Base-by-base conservation (phyloP, 2,888 invertebrate genomes). In the Keiferia lycopersicella region DNA sequence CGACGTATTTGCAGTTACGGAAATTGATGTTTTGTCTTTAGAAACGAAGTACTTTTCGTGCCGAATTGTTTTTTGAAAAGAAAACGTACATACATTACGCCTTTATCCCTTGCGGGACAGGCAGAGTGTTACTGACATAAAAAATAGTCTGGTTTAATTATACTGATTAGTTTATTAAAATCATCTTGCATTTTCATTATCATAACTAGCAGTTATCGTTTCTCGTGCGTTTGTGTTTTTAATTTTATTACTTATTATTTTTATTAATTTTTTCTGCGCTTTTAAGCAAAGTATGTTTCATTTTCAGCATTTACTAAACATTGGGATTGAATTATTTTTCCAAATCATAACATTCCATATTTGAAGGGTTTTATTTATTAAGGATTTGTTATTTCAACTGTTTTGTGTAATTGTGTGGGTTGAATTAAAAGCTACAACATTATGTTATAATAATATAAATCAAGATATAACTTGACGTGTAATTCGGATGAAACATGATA, bases 11-110 rank as follows among this genome's bases (percentile, higher is more conserved):
- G 77, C 80, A 83, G 80, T 82, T 84, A 50, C 16, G 65, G 65
- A 41, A 67, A 76, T 75, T 79, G 75, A 80, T 81, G 75, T 81
- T 80, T 75, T 75, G 74, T 82, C 76, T 84, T 75, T 78, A 71
- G 80, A 80, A 79, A 80, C 78, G 77, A 75, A 66, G 72, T 34
- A 73, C 75, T 71, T 67, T 75, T 80, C 71, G 71, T 62, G 61
- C 64, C 65, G 48, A 62, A 65, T 48, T 62, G 41, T 45, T 58
- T 65, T 53, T 66, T 61, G 64, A 67, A 69, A 67, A 63, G n/a
- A n/a, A n/a, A n/a, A n/a, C n/a, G n/a, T n/a, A n/a, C n/a, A n/a
- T n/a, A n/a, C n/a, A n/a, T n/a, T n/a, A n/a, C n/a, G n/a, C n/a
- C n/a, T n/a, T n/a, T n/a, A n/a, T n/a, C n/a, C n/a, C n/a, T n/a